Conservation (phyloP, 2,797 vertebrate species). For the Myotis daubentonii region DNA sequence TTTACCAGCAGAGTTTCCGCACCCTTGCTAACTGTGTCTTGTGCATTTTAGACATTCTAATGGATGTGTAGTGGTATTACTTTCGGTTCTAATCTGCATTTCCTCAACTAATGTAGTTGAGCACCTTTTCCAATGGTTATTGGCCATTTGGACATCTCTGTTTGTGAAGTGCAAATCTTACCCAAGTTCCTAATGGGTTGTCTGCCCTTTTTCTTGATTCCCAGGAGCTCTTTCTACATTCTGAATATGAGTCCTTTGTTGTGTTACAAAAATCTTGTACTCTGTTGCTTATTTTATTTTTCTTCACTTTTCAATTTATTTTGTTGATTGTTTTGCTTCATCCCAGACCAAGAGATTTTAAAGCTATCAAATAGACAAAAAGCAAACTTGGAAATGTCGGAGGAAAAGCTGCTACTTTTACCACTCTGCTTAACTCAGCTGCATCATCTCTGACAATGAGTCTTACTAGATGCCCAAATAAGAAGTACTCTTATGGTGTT, state of each 20-base stretch:
- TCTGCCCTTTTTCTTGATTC: conserved; percentile 22
- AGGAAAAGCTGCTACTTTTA: background rate
- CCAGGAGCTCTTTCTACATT: background rate
- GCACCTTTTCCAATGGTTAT: background rate
- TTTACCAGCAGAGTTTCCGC: background rate
- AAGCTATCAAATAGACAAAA: conserved; percentile 33
- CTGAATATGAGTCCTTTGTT: background rate
- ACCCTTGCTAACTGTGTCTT: background rate
- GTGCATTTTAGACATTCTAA: background rate
- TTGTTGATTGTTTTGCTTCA: background rate
- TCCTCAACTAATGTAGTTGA: background rate
- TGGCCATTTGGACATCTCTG: background rate
- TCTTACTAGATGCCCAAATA: background rate
- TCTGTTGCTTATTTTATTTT: conserved; percentile 7
- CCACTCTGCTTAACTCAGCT: background rate
- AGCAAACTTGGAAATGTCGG: background rate
- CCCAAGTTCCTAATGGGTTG: conserved; percentile 8
- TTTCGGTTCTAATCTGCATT: conserved; percentile 31
- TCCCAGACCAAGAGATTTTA: conserved; percentile 8
- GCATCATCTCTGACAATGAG: background rate
- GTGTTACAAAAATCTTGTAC: background rate
- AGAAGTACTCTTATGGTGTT: background rate
- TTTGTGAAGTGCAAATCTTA: background rate
- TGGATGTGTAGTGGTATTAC: background rate
- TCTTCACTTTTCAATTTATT: conserved; percentile 23